Base-by-base conservation (phyloP, 2,113 vertebrate genomes). In the Tetrax tetrax region DNA sequence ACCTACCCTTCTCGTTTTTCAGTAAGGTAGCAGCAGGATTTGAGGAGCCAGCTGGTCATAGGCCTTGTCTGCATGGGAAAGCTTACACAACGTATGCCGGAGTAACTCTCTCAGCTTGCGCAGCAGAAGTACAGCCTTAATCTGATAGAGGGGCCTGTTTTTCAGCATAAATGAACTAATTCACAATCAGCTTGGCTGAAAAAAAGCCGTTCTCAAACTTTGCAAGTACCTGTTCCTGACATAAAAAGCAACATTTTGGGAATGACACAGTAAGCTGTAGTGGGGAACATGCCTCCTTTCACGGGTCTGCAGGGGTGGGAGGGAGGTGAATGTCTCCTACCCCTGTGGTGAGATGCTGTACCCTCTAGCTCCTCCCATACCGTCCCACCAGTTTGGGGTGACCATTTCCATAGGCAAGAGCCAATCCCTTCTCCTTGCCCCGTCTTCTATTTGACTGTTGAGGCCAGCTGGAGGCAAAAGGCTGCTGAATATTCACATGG, bases 261-360 rank as follows among this genome's bases (percentile, higher is more conserved):
- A 87, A 63, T 7, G 8, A 33, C 2, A 11, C 0, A 0, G 1
- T 27, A 54, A 45, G 5, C 35, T 71, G 35, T 10, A 81, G 16
- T 1, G 1, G 35, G 64, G 35, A 78, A 69, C 0, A 1, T 1
- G 1, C 15, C 29, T 78, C 53, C 51, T 75, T 48, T 6, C 18
- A 37, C 75, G 22, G 14, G 3, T 71, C 8, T 41, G 25, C 1
- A 0, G 8, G 15, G 14, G 28, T 0, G 1, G 43, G 28, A 71
- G 45, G 1, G 6, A 13, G 14, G 4, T 70, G 31, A 82, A 35
- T 20, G 13, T 35, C 83, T 90, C 78, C 57, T 63, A 10, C 3
- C 43, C 14, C 33, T 22, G 14, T 2, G 1, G 5, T 14, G 53
- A 83, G 29, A 24, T 69, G 35, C 43, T 71, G 23, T 13, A 89